phyloP scores from a whole-genome alignment of 2,113 vertebrate species.

The Otus sunia region DNA sequence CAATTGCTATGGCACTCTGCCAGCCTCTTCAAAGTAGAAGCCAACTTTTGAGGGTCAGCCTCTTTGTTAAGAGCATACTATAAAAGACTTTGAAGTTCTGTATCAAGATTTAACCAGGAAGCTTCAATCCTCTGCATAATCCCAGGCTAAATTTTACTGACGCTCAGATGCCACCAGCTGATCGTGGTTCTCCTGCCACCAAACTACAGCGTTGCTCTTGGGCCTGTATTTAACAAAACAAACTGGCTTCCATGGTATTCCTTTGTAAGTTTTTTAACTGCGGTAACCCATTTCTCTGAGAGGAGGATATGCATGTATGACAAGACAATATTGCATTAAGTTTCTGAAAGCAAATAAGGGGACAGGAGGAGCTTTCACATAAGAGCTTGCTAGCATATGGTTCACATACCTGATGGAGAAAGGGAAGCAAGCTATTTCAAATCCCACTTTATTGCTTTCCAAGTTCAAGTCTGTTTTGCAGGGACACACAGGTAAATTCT shows the following conservation, averaged over 20 bases:
- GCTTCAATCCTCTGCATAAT: not conserved
- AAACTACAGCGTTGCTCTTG: not conserved
- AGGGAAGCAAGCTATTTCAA: not conserved
- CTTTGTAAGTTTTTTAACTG: not conserved
- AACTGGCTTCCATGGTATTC: not conserved
- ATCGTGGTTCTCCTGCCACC: not conserved
- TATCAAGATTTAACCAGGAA: not conserved
- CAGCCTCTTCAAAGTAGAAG: not conserved
- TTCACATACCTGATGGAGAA: not conserved
- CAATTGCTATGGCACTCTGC: rapidly evolving
- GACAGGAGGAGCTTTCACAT: not conserved
- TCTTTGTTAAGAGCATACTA: not conserved
- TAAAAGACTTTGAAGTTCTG: not conserved
- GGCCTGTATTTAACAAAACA: not conserved
- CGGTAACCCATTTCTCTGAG: not conserved
- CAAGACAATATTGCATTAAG: not conserved
- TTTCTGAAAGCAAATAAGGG: not conserved
- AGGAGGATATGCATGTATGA: not conserved
- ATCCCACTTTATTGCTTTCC: not conserved
- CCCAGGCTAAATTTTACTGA: not conserved
- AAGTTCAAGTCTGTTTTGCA: not conserved
- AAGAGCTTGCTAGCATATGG: not conserved
- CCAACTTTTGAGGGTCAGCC: not conserved
- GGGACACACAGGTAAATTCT: not conserved
- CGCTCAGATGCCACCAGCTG: not conserved